These are phyloP conservation scores for Cepaea hortensis DNA, from an alignment of 2,888 invertebrate species.

Conservation along the genomic window DNA sequence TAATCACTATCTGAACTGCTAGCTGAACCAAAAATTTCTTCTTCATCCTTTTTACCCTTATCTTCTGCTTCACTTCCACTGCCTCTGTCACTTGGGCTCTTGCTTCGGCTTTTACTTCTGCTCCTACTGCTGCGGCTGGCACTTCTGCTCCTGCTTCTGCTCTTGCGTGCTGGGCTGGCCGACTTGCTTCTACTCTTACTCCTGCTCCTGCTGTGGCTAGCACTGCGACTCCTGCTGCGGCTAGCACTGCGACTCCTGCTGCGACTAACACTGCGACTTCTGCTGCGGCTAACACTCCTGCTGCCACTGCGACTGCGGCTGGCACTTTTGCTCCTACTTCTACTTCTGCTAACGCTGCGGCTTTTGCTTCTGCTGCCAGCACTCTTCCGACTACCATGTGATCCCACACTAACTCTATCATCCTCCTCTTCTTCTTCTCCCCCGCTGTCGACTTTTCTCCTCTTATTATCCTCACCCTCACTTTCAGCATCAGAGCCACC, in stretches of 20 bases:
- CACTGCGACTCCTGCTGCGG: slow-evolving; percentile 56
- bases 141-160: slow-evolving; percentile 56
- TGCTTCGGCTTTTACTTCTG: slow-evolving; percentile 54
- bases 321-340: slow-evolving; percentile 30
- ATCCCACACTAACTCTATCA: slow-evolving; percentile 53
- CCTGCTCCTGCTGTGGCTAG: slow-evolving; percentile 53
- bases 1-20: slow-evolving; percentile 63
- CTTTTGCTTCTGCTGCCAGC: slow-evolving; percentile 48
- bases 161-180: slow-evolving; percentile 56
- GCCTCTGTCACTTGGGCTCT: slow-evolving; percentile 57
- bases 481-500: slow-evolving; percentile 19
- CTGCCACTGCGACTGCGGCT: slow-evolving; percentile 26
- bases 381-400: slow-evolving; percentile 51
- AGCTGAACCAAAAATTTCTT: slow-evolving; percentile 71
- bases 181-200: slow-evolving; percentile 54
- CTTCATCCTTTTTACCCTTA: slow-evolving; percentile 69
- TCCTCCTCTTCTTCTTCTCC: slow-evolving; percentile 49
- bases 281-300: slow-evolving; percentile 29
- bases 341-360: slow-evolving; percentile 10
- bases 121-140: slow-evolving; percentile 49
- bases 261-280: slow-evolving; percentile 29
- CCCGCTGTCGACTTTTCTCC: slow-evolving; percentile 34
- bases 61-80: slow-evolving; percentile 68
- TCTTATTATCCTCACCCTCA: slow-evolving; percentile 46
- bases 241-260: slow-evolving; percentile 46